phyloP scores from a whole-genome alignment of 2,113 vertebrate genomes.

The Ptyas mucosa region DNA sequence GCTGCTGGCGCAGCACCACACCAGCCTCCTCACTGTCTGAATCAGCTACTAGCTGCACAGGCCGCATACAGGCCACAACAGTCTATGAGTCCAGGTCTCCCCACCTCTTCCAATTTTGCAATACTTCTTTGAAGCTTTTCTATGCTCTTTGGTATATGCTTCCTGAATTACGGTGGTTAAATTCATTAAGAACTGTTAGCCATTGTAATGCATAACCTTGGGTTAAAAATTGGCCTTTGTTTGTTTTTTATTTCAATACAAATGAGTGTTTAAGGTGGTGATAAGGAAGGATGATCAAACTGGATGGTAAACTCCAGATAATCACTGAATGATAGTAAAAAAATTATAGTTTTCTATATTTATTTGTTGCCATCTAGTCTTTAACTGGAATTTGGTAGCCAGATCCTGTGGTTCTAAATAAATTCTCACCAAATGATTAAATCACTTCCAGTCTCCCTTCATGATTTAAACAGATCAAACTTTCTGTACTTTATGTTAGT shows the following conservation, averaged over 20 bases:
- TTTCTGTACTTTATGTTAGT: background rate
- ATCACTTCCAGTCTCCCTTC: background rate
- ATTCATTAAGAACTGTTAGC: background rate
- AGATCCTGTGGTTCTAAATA: background rate
- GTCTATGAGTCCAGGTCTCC: background rate
- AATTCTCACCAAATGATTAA: background rate
- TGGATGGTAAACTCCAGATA: background rate
- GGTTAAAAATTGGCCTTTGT: background rate
- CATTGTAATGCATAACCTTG: background rate
- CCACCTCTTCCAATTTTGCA: background rate
- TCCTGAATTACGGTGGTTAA: background rate
- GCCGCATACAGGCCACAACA: no score
- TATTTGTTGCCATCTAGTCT: background rate
- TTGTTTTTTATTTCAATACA: background rate
- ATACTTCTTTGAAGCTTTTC: background rate
- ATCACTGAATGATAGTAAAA: background rate
- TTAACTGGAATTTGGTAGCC: background rate
- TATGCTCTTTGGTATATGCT: background rate
- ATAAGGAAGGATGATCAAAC: background rate
- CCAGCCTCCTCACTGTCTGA: no score
- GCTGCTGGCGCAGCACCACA: no score
- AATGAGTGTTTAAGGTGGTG: background rate
- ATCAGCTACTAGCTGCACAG: no score
- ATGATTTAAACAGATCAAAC: background rate
- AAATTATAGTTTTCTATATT: background rate